Conservation (phyloP, 2,113 vertebrate species). For the Sinocyclocheilus anshuiensis region DNA sequence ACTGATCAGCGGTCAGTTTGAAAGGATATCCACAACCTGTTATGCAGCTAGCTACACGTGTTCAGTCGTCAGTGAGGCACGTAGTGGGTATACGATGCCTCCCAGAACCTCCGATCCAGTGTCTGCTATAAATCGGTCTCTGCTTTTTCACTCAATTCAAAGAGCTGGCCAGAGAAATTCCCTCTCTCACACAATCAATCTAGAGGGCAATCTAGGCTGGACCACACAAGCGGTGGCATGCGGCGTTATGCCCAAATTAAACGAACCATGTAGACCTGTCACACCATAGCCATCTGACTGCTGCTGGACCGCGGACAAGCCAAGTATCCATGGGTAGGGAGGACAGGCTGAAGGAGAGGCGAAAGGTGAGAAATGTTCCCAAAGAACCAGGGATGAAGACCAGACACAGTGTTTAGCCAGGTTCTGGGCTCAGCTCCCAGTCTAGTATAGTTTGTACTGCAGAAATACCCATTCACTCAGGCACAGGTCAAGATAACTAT, state of each 20-base stretch:
- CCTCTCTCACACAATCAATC: constrained; percentile 34
- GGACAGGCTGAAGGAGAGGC: constrained; percentile 44
- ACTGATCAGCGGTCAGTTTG: background rate
- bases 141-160: constrained; percentile 41
- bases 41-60: background rate
- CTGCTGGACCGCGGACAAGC: constrained; percentile 35
- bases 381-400: constrained; percentile 17
- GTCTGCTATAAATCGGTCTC: constrained; percentile 36
- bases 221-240: constrained; percentile 61
- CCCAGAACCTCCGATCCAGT: constrained; percentile 45
- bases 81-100: background rate
- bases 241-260: constrained; percentile 62
- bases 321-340: background rate
- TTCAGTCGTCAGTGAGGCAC: constrained; percentile 1
- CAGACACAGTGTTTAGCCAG: constrained; percentile 40
- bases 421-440: constrained; percentile 37
- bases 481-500: background rate
- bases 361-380: constrained; percentile 1
- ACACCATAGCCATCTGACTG: constrained; percentile 53
- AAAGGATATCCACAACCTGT: background rate
- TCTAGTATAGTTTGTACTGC: background rate
- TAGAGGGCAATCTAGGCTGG: constrained; percentile 30
- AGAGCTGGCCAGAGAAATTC: constrained; percentile 59
- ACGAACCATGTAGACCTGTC: constrained; percentile 66
- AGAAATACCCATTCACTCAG: constrained; percentile 19